phyloP scores from a whole-genome alignment of 2,797 vertebrate genomes.

The Masticophis lateralis region DNA sequence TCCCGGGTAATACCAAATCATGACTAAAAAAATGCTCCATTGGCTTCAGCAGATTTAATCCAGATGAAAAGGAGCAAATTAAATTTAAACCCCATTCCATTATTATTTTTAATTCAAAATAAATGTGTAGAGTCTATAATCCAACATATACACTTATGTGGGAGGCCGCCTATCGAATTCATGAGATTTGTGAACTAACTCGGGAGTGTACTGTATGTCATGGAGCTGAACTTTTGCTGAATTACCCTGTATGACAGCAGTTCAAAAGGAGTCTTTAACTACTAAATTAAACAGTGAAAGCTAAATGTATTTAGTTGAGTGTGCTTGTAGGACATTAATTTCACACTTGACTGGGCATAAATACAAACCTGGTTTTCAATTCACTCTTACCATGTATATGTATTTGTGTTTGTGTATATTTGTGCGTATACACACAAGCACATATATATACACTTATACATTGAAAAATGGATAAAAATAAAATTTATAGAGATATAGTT shows the following conservation, averaged over 20 bases:
- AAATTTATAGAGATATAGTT: slow-evolving; percentile 23
- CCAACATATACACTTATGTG: background rate
- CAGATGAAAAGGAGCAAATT: background rate
- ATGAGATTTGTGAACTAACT: background rate
- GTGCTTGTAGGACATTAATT: slow-evolving; percentile 64
- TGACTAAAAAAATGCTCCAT: background rate
- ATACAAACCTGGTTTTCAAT: slow-evolving; percentile 63
- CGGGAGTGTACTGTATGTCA: background rate
- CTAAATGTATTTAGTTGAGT: slow-evolving; percentile 53
- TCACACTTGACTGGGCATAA: slow-evolving; percentile 63
- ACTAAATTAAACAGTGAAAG: slow-evolving; percentile 65
- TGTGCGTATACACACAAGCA: background rate
- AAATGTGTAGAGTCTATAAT: background rate
- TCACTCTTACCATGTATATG: slow-evolving; percentile 49
- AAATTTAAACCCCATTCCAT: background rate
- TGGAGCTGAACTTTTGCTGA: background rate
- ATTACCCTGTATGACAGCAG: slow-evolving; percentile 36
- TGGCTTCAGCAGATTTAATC: background rate
- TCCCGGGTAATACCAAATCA: background rate
- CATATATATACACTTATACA: background rate
- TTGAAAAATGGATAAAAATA: slow-evolving; percentile 13
- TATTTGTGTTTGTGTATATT: background rate
- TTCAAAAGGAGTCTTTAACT: slow-evolving; percentile 55
- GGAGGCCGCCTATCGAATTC: background rate
- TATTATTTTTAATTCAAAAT: background rate